A percentile compares a stretch with the other conserved stretches of the same genome.
Evolutionary conservation across 2,113 vertebrate genomes (phyloP).

Genomic region (Polypterus senegalus): DNA sequence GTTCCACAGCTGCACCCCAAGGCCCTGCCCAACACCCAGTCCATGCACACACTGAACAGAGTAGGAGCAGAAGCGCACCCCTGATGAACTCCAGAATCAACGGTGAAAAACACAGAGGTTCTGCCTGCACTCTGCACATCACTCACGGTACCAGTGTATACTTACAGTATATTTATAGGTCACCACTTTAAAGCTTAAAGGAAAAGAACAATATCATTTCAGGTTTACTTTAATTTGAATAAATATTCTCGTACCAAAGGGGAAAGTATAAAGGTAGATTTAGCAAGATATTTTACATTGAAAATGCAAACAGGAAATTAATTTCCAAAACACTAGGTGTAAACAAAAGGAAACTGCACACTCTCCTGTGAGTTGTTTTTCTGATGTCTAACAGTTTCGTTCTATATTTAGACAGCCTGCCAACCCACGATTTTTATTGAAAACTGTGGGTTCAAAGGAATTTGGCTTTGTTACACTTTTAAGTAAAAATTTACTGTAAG

Average conservation of each 20-base stretch:
- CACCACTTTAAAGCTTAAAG: too few relatives aligned
- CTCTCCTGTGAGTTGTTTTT: conserved; percentile 20
- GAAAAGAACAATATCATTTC: too few relatives aligned
- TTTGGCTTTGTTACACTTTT: conserved; percentile 15
- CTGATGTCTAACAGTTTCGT: conserved; percentile 10
- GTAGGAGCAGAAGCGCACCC: too few relatives aligned
- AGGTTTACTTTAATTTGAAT: not conserved
- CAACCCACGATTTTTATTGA: conserved; percentile 45
- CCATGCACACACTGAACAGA: too few relatives aligned
- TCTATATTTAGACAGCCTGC: conserved; percentile 38
- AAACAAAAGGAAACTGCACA: conserved; percentile 1
- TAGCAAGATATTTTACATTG: not conserved
- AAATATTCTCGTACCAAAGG: not conserved
- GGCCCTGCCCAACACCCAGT: too few relatives aligned
- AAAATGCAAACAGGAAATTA: conserved; percentile 2
- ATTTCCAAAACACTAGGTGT: not conserved
- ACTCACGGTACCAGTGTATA: too few relatives aligned
- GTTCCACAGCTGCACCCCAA: too few relatives aligned
- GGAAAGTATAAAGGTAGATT: not conserved
- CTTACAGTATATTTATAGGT: too few relatives aligned
- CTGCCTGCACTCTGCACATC: too few relatives aligned
- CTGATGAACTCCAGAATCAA: too few relatives aligned
- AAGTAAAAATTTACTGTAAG: conserved; percentile 3
- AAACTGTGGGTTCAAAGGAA: conserved; percentile 34
- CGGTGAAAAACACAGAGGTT: too few relatives aligned